Conservation (phyloP, 2,888 invertebrate species). For the Tipula unca region DNA sequence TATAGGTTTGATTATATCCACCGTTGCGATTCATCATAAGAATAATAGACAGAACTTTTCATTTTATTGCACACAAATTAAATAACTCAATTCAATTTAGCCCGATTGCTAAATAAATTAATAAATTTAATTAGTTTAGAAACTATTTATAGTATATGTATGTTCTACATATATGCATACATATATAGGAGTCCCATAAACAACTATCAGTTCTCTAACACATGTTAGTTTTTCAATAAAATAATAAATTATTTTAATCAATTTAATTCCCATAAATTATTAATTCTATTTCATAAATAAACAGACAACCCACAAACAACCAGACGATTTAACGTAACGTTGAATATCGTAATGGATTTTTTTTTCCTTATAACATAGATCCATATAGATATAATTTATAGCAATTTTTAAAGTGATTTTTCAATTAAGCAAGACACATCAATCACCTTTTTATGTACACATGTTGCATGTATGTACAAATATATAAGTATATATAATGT, state of each 20-base stretch:
- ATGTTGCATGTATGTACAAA: too few relatives aligned
- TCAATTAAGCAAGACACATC: slow-evolving; percentile 14
- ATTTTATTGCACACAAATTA: neutral
- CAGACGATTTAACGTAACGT: neutral
- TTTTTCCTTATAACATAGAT: neutral
- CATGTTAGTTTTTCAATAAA: neutral
- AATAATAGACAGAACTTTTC: neutral
- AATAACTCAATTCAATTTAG: neutral
- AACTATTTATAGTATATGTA: neutral
- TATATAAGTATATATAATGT: too few relatives aligned
- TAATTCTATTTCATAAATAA: neutral
- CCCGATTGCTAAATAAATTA: neutral
- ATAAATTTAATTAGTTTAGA: neutral
- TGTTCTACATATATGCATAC: neutral
- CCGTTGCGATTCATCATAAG: too few relatives aligned
- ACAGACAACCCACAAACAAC: neutral
- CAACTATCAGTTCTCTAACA: neutral
- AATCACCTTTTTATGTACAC: neutral
- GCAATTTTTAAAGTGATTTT: neutral
- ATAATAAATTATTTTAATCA: neutral
- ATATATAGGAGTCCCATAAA: neutral
- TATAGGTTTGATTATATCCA: too few relatives aligned
- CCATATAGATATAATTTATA: neutral
- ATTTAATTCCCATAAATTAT: neutral
- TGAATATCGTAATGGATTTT: neutral